Conservation (phyloP, 2,888 invertebrate genomes). For the Apotomis turbidana region DNA sequence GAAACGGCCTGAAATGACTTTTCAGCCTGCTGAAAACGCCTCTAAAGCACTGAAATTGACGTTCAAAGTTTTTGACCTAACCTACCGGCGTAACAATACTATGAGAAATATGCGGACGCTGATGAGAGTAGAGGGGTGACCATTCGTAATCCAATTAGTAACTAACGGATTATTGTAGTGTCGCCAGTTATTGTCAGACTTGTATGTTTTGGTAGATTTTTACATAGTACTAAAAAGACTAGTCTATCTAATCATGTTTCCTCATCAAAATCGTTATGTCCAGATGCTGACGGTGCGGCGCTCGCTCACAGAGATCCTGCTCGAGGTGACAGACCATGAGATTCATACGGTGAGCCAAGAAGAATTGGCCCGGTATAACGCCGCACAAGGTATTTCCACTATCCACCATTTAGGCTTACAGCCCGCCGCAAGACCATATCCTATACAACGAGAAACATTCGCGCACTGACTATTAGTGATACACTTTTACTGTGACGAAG, state of each 20-base stretch:
- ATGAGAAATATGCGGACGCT: too few species aligned
- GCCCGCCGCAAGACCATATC: conserved; percentile 64
- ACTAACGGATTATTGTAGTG: too few species aligned
- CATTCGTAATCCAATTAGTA: too few species aligned
- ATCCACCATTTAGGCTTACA: conserved; percentile 62
- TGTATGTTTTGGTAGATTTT: too few species aligned
- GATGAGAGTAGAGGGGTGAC: too few species aligned
- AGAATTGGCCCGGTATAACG: conserved; percentile 91
- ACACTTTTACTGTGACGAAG: conserved; percentile 51
- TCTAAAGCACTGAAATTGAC: too few species aligned
- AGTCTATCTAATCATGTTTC: neutral
- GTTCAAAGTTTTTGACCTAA: too few species aligned
- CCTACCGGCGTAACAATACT: too few species aligned
- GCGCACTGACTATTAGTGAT: conserved; percentile 61
- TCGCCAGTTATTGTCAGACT: too few species aligned
- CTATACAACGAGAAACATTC: conserved; percentile 60
- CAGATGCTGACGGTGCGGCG: conserved; percentile 95
- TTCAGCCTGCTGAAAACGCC: too few species aligned
- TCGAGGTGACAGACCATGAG: conserved; percentile 97
- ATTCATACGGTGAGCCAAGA: conserved; percentile 93
- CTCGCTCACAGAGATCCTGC: conserved; percentile 95
- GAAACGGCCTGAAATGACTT: too few species aligned
- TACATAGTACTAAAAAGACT: too few species aligned
- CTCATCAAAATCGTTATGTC: conserved; percentile 11
- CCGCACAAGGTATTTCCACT: conserved; percentile 91